Evolutionary conservation across 2,888 invertebrate species (phyloP).

Genomic region (Hoplodrina blanda): DNA sequence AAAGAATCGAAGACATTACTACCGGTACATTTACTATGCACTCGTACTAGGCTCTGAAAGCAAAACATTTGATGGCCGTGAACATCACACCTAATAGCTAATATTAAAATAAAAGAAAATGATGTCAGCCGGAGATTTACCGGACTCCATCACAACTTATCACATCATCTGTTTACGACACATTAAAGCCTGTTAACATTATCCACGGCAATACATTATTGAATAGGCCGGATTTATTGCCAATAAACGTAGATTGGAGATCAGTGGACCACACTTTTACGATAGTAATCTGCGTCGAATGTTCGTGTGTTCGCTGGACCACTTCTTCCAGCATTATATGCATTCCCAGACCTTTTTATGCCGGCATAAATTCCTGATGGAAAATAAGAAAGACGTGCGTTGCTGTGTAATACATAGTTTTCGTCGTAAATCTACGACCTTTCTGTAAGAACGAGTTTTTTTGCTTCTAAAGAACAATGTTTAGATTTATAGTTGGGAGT

Average conservation of each 20-base stretch:
- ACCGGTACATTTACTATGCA: not conserved
- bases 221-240: constrained; percentile 82
- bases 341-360: constrained; percentile 87
- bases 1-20: too few species aligned
- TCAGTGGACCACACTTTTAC: constrained; percentile 87
- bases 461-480: constrained; percentile 59
- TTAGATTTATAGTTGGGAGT: constrained; percentile 57
- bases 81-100: constrained; percentile 25
- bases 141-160: constrained; percentile 33
- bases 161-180: constrained; percentile 54
- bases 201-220: constrained; percentile 84
- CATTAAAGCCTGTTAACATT: constrained; percentile 84
- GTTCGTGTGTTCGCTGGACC: constrained; percentile 77
- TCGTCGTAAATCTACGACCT: constrained; percentile 67
- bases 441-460: constrained; percentile 47
- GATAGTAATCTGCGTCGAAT: constrained; percentile 86
- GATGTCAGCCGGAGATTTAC: constrained; percentile 43
- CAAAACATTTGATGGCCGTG: constrained; percentile 1
- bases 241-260: constrained; percentile 88
- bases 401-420: constrained; percentile 70
- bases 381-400: constrained; percentile 71
- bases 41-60: not conserved
- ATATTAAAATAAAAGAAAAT: constrained; percentile 41
- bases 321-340: constrained; percentile 81
- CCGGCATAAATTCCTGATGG: constrained; percentile 84